Evolutionary conservation across 2,113 vertebrate genomes (phyloP).

Genomic region (Reinhardtius hippoglossoides): DNA sequence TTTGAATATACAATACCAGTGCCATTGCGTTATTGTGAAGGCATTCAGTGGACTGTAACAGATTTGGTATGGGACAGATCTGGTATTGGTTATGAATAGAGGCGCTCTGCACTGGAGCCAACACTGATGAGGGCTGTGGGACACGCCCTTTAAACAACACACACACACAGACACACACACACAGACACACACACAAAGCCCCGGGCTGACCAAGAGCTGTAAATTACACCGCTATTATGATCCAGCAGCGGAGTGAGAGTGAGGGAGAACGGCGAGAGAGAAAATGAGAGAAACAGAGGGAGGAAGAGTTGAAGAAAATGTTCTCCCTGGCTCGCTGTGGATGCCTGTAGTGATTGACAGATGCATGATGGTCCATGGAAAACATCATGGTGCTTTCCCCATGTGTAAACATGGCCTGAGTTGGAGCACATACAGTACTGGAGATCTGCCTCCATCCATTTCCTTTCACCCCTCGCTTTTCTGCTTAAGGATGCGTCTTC

Average conservation of each 20-base stretch:
- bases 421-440: slow-evolving; percentile 2
- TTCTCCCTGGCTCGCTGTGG: slow-evolving; percentile 27
- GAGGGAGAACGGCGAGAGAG: slow-evolving; percentile 14
- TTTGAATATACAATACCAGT: slow-evolving; percentile 3
- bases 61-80: slow-evolving; percentile 61
- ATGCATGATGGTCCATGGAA: slow-evolving; percentile 57
- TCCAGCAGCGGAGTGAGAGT: slow-evolving; percentile 23
- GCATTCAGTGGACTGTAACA: slow-evolving; percentile 50
- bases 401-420: slow-evolving; percentile 21
- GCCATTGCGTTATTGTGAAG: slow-evolving; percentile 26
- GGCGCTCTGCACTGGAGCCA: slow-evolving; percentile 50
- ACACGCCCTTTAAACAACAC: slow-evolving; percentile 65
- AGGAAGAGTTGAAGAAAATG: slow-evolving; percentile 31
- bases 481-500: slow-evolving; percentile 52
- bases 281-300: slow-evolving; percentile 41
- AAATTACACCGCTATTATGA: slow-evolving; percentile 62
- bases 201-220: slow-evolving; percentile 58
- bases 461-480: slow-evolving; percentile 7
- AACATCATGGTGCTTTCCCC: slow-evolving; percentile 58
- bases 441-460: slow-evolving; percentile 7
- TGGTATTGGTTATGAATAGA: slow-evolving; percentile 65
- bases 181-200: slow-evolving; percentile 36
- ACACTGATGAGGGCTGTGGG: slow-evolving; percentile 60
- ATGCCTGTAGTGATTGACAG: slow-evolving; percentile 38
- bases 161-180: slow-evolving; percentile 35